Base-by-base conservation (phyloP, 2,888 invertebrate genomes). In the Zele albiditarsus region DNA sequence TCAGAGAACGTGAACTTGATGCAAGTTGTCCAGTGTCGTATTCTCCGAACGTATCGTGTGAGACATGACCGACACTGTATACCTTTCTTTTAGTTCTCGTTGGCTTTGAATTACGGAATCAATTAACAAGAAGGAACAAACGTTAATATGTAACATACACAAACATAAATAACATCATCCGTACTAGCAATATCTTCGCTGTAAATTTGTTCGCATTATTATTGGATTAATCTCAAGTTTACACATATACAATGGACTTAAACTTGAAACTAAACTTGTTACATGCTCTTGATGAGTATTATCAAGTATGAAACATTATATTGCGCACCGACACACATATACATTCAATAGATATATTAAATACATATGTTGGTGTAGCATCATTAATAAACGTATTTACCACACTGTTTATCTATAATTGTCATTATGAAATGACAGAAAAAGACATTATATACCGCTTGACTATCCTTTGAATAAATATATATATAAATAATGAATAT, bases 1-100 rank as follows among this genome's bases (percentile, higher is more conserved):
- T 69, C 60, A 28, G 72, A 62, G 73, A 77, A 78, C 76, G 71
- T 71, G 62, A 75, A 76, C 58, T 42, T 62, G 67, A 76, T 72
- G 73, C 70, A 53, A 67, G 72, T 60, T 38, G 60, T 14, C 46
- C 14, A 14, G 58, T 70, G 73, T 76, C 73, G 60, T 68, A 73
- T 77, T 68, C 73, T 73, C 42, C 20, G 46, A 20, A 68, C 25
- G 33, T 71, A 69, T 53, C 58, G 58, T 49, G 65, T 62, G 60
- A 68, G 62, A n/a, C 75, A 57, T 70, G 73, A 71, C 6, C 6
- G 14, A 6, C 42, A 42, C 42, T 42, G 14, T 14, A 14, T 12
- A 42, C 14, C 14, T 42, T 42, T 8, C 10, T 14, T 14, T 20
- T 23, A 16, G n/a, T 68, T 27, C 27, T 6, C 5, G 16, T 4